Evolutionary conservation across 2,113 vertebrate species (phyloP), one percentile per base, ranked within the genome.

Genomic region (Paradoxurus hermaphroditus): DNA sequence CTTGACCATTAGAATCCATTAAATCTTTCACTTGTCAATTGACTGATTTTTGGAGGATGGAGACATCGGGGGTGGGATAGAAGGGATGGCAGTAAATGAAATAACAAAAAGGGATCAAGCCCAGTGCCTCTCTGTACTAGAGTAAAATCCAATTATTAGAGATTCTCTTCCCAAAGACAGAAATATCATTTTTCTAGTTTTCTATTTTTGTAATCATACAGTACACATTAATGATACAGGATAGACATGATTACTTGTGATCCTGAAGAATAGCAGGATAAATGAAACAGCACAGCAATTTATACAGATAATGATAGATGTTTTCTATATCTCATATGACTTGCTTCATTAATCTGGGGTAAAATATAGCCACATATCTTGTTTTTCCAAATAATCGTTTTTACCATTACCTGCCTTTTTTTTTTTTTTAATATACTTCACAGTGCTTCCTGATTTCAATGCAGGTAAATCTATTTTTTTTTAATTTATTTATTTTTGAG

Each of bases 331-430:
- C 21, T 59, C 3, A 1, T 70, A 94, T 93, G 49, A 95, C 14
- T 89, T 59, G 0, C 36, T 78, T 68, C 31, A 79, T 89, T 89
- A 81, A 95, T 85, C 41, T 65, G 16, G 29, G 4, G 9, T 56
- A 95, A 94, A 93, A 95, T 78, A 4, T 62, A 93, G 9, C 56
- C 11, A 78, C 53, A 82, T 82, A 86, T 86, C 27, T 59, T 90
- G 23, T 67, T 83, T 75, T 59, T 2, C 34, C 34, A 82, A 82
- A 91, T 93, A 78, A 90, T 72, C 21, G 34, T 5, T 49, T 72
- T 96, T 92, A 3, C 29, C 70, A 85, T 93, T 87, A 81, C 31
- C 4, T 94, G 18, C 5, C 44, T 95, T 88, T 36, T 88, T 94
- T n/a, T n/a, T n/a, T n/a, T n/a, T n/a, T n/a, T n/a, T n/a, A n/a